Conservation (phyloP, 2,888 invertebrate genomes). For the Apeira syringaria region DNA sequence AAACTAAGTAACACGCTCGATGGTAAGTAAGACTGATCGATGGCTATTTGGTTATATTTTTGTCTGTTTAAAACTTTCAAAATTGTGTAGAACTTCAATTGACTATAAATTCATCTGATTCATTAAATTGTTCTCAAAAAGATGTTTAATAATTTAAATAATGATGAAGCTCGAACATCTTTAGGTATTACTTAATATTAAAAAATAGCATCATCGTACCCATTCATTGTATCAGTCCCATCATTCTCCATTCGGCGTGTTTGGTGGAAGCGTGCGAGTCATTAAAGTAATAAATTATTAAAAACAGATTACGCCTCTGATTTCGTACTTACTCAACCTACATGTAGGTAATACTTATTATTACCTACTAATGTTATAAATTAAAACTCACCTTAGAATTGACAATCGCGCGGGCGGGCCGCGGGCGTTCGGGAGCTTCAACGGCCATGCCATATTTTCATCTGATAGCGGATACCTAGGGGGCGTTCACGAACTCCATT, state of each 20-base stretch:
- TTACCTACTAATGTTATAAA: too few relatives aligned
- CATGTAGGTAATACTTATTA: too few relatives aligned
- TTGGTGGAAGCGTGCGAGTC: slow-evolving; percentile 67
- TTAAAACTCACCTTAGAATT: too few relatives aligned
- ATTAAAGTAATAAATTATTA: slow-evolving; percentile 44
- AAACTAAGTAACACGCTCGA: slow-evolving; percentile 53
- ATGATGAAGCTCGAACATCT: slow-evolving; percentile 48
- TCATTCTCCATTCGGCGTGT: slow-evolving; percentile 74
- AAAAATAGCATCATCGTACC: slow-evolving; percentile 39
- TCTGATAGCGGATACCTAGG: too few relatives aligned
- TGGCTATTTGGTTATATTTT: slow-evolving; percentile 25
- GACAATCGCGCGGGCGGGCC: too few relatives aligned
- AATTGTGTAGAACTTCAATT: too few relatives aligned
- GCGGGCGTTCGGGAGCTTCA: too few relatives aligned
- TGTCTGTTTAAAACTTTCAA: too few relatives aligned
- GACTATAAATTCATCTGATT: too few relatives aligned
- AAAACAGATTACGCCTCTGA: slow-evolving; percentile 21
- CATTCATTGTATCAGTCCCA: slow-evolving; percentile 70
- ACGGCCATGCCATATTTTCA: too few relatives aligned
- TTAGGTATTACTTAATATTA: slow-evolving; percentile 57
- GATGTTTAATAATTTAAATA: slow-evolving; percentile 73
- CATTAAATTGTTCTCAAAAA: not conserved
- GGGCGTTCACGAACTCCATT: too few relatives aligned
- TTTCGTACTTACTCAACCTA: too few relatives aligned
- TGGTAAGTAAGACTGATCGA: slow-evolving; percentile 60